phyloP scores from a whole-genome alignment of 2,888 invertebrate genomes.

The Anarsia innoxiella region DNA sequence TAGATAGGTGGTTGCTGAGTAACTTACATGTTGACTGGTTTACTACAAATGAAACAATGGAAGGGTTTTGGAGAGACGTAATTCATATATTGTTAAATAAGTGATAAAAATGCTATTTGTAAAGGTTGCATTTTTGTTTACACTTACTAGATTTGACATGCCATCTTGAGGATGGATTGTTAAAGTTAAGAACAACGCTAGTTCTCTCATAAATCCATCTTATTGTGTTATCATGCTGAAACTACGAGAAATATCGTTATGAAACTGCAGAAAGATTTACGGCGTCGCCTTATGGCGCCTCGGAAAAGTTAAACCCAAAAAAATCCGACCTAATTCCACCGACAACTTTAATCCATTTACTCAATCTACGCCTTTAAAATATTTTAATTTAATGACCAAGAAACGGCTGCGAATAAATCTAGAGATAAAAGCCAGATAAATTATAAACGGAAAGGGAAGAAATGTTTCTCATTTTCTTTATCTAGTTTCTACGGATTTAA shows the following conservation, averaged over 20 bases:
- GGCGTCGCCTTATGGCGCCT: conserved; percentile 37
- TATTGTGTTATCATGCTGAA: conserved; percentile 34
- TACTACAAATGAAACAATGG: no score
- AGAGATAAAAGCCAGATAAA: conserved; percentile 17
- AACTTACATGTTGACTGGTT: no score
- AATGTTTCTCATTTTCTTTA: conserved; percentile 17
- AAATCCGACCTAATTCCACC: conserved; percentile 17
- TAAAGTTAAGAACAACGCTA: conserved; percentile 10
- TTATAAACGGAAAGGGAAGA: conserved; percentile 9
- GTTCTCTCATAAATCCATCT: conserved; percentile 27
- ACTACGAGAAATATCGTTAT: conserved; percentile 44
- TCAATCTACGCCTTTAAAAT: conserved; percentile 17
- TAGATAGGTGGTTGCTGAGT: no score
- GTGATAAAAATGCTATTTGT: no score
- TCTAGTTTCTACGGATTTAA: conserved; percentile 12
- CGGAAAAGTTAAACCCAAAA: conserved; percentile 15
- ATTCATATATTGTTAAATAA: no score
- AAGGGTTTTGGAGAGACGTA: no score
- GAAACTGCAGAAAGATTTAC: conserved; percentile 46
- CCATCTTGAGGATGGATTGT: no score
- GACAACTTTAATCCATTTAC: conserved; percentile 23
- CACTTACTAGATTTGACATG: no score
- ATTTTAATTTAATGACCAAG: conserved; percentile 21
- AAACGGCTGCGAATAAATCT: conserved; percentile 21
- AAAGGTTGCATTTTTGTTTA: no score